Evolutionary conservation across 2,797 vertebrate species (phyloP).

Genomic region (Cheirogaleus major): DNA sequence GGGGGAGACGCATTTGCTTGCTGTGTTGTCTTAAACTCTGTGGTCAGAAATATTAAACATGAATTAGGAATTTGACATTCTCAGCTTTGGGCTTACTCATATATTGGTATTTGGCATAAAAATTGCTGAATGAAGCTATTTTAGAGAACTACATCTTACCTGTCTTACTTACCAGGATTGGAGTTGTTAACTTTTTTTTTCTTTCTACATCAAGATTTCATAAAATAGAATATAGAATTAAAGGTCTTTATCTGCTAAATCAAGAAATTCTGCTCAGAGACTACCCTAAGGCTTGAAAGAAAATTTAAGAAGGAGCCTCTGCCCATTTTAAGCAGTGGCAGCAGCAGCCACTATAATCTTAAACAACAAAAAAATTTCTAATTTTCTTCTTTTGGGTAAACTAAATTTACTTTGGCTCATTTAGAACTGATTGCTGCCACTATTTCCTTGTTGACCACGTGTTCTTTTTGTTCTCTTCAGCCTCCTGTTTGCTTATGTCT

Average conservation of each 20-base stretch:
- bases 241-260: not conserved
- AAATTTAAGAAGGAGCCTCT: not conserved
- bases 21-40: not conserved
- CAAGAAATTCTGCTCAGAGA: conserved; percentile 28
- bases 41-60: not conserved
- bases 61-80: not conserved
- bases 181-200: not conserved
- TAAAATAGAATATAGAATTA: conserved; percentile 4
- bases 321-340: not conserved
- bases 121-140: conserved; percentile 34
- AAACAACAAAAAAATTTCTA: not conserved
- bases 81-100: not conserved
- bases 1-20: not conserved
- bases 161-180: not conserved
- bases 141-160: not conserved
- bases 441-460: not conserved
- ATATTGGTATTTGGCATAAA: not conserved
- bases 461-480: not conserved
- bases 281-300: not conserved
- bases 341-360: not conserved
- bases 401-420: not conserved
- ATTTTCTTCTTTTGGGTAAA: not conserved
- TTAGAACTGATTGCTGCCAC: not conserved
- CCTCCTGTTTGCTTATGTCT: not conserved
- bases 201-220: not conserved